phyloP scores from a whole-genome alignment of 2,797 vertebrate genomes.

The Melanotaenia trifasciata region DNA sequence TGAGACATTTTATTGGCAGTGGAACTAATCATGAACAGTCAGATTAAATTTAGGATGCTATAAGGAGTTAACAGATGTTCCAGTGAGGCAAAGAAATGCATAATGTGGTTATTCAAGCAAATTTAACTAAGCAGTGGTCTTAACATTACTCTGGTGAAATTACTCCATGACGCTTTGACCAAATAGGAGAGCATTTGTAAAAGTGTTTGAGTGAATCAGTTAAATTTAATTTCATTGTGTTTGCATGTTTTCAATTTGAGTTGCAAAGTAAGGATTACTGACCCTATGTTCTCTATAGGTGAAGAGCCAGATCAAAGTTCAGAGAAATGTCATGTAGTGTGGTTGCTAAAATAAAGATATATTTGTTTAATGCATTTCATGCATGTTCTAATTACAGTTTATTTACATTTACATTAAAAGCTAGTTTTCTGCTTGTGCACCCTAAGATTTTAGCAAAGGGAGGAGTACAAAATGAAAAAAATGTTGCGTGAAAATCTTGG shows the following conservation, averaged over 20 bases:
- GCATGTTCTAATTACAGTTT: conserved; percentile 8
- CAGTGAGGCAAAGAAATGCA: conserved; percentile 43
- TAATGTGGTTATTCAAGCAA: conserved; percentile 44
- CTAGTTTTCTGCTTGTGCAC: conserved; percentile 16
- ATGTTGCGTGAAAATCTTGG: conserved; percentile 60
- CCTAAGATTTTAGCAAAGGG: conserved; percentile 40
- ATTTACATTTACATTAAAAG: conserved; percentile 30
- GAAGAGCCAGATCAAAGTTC: conserved; percentile 52
- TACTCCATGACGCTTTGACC: conserved; percentile 44
- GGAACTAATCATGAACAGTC: conserved; percentile 40
- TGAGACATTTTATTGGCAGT: conserved; percentile 51
- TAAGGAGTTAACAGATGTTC: conserved; percentile 43
- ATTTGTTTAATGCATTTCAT: conserved; percentile 22
- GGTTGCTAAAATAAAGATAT: background rate
- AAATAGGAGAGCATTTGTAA: conserved; percentile 20
- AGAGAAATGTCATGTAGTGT: conserved; percentile 1
- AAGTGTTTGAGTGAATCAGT: conserved; percentile 29
- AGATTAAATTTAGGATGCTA: conserved; percentile 46
- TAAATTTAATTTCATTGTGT: conserved; percentile 25
- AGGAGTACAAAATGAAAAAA: conserved; percentile 27
- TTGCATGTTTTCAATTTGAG: conserved; percentile 29
- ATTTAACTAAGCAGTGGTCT: conserved; percentile 33
- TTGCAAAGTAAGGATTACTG: conserved; percentile 16
- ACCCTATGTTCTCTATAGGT: conserved; percentile 5
- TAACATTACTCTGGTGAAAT: conserved; percentile 46